These are phyloP conservation scores for Emydoidea blandingii DNA, from an alignment of 2,797 vertebrate genomes.

Conservation along the genomic window DNA sequence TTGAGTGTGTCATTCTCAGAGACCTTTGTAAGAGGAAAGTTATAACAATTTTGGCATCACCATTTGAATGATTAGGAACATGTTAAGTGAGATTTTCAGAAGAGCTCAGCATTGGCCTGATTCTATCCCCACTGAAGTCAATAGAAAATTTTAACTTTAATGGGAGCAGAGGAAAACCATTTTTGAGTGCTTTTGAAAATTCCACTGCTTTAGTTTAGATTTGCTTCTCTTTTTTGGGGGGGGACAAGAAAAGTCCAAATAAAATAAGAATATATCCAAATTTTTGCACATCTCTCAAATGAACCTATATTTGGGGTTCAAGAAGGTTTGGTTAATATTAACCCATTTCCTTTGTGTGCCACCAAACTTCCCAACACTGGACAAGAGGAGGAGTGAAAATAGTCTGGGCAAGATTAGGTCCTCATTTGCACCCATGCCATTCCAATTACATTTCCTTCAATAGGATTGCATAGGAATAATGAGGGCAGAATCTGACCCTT, in stretches of 20 bases:
- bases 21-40: not conserved
- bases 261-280: not conserved
- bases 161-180: too few relatives aligned
- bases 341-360: not conserved
- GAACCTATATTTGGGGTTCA: not conserved
- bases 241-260: not conserved
- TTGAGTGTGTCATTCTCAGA: not conserved
- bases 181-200: too few relatives aligned
- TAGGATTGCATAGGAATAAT: too few relatives aligned
- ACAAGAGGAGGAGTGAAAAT: not conserved
- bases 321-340: not conserved
- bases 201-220: not conserved
- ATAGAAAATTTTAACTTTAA: too few relatives aligned
- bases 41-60: not conserved
- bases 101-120: too few relatives aligned
- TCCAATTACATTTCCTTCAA: too few relatives aligned
- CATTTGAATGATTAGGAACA: not conserved
- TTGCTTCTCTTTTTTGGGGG: not conserved
- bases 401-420: not conserved
- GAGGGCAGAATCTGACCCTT: too few relatives aligned
- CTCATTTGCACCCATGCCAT: too few relatives aligned
- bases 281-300: not conserved
- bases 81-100: too few relatives aligned
- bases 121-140: too few relatives aligned
- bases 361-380: not conserved